phyloP scores from a whole-genome alignment of 2,888 invertebrate species.

The Smittia aterrima region DNA sequence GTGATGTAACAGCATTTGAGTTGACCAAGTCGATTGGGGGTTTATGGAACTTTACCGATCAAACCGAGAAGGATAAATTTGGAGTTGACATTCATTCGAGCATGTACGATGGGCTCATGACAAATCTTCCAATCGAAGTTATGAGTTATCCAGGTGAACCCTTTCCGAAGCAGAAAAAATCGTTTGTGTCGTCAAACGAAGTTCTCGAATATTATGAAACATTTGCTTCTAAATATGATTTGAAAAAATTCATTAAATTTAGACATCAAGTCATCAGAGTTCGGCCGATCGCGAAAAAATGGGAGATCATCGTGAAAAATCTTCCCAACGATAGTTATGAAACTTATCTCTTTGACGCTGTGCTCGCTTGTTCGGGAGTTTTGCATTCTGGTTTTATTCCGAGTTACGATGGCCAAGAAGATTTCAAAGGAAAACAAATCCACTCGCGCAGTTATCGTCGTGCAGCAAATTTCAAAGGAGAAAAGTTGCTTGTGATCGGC shows the following conservation, averaged over 20 bases:
- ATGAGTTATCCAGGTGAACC: slow-evolving; percentile 90
- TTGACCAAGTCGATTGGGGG: slow-evolving; percentile 75
- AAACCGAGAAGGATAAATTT: slow-evolving; percentile 70
- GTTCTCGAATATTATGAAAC: slow-evolving; percentile 70
- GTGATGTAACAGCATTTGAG: slow-evolving; percentile 70
- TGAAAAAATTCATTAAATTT: slow-evolving; percentile 65
- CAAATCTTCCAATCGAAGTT: slow-evolving; percentile 89
- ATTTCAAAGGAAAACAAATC: slow-evolving; percentile 59
- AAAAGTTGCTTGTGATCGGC: slow-evolving; percentile 75
- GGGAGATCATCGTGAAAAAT: slow-evolving; percentile 56
- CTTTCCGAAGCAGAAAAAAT: slow-evolving; percentile 67
- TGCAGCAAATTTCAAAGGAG: slow-evolving; percentile 64
- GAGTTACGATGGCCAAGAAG: slow-evolving; percentile 64
- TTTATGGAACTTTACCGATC: slow-evolving; percentile 85
- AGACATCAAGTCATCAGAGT: slow-evolving; percentile 59
- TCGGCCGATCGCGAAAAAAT: slow-evolving; percentile 56
- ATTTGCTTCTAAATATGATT: slow-evolving; percentile 67
- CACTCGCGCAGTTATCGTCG: slow-evolving; percentile 86
- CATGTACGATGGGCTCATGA: slow-evolving; percentile 86
- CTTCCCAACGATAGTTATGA: slow-evolving; percentile 47
- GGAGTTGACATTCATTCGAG: slow-evolving; percentile 84
- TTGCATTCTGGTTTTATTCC: slow-evolving; percentile 77
- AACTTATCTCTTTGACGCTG: slow-evolving; percentile 68
- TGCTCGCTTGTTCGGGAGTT: slow-evolving; percentile 84
- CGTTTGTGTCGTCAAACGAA: slow-evolving; percentile 71